Percentiles rank a stretch among this genome's conserved stretches.
Evolutionary conservation across 2,888 invertebrate genomes (phyloP).

Genomic region (Andrena flavipes): DNA sequence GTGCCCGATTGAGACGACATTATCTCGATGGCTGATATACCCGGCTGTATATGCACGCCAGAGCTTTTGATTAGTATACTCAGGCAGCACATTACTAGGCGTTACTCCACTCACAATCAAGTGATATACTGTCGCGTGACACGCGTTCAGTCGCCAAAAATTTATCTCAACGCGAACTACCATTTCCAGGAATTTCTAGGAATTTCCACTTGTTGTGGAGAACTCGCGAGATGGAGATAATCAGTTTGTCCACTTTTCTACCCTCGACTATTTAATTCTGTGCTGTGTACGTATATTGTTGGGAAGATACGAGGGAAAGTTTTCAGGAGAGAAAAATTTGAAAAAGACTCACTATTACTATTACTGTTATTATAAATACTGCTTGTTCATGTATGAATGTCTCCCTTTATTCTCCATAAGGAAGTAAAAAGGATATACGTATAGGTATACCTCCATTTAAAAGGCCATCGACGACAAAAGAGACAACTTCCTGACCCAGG

Average conservation of each 20-base stretch:
- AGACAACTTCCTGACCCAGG: neutral
- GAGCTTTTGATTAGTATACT: constrained; percentile 19
- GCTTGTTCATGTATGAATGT: neutral
- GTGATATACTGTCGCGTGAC: constrained; percentile 11
- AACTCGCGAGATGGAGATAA: neutral
- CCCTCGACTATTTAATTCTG: too few relatives aligned
- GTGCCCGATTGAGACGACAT: constrained; percentile 23
- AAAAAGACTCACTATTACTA: too few relatives aligned
- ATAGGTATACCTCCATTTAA: neutral
- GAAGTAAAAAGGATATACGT: neutral
- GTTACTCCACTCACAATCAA: constrained; percentile 2
- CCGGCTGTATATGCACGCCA: neutral
- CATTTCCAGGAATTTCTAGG: neutral
- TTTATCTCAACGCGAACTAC: neutral
- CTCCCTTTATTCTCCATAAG: neutral
- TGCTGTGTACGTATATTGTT: too few relatives aligned
- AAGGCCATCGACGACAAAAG: constrained; percentile 11
- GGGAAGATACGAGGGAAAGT: too few relatives aligned
- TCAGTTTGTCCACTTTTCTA: neutral
- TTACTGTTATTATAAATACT: too few relatives aligned
- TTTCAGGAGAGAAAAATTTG: too few relatives aligned
- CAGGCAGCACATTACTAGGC: neutral
- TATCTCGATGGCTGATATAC: constrained; percentile 23
- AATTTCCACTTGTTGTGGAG: too few relatives aligned
- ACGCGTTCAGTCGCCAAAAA: neutral